Evolutionary conservation across 2,797 vertebrate genomes (phyloP).

Genomic region (Malacoraja senta): DNA sequence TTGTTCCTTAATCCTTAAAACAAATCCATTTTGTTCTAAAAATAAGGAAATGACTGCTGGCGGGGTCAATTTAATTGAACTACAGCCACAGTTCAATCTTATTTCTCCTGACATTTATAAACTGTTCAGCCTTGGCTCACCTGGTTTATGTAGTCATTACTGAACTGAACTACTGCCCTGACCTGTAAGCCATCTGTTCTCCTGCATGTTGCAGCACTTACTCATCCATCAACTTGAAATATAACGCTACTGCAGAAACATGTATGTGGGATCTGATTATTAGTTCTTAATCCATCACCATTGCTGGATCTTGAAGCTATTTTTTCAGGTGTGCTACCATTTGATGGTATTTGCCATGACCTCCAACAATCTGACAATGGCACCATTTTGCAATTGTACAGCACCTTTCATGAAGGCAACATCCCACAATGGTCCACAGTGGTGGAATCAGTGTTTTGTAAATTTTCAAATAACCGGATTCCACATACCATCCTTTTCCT

Average conservation of each 20-base stretch:
- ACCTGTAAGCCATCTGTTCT: not conserved
- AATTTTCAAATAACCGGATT: not conserved
- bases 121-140: conserved; percentile 14
- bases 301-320: not conserved
- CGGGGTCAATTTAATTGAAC: not conserved
- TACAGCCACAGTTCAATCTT: not conserved
- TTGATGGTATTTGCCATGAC: not conserved
- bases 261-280: not conserved
- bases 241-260: not conserved
- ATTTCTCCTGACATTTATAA: conserved; percentile 1
- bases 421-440: not conserved
- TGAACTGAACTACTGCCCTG: not conserved
- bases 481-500: not conserved
- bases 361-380: not conserved
- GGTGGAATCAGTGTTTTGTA: not conserved
- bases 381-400: not conserved
- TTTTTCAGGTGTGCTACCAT: not conserved
- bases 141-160: not conserved
- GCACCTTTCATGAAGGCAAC: not conserved
- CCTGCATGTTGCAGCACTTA: not conserved
- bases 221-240: conserved; percentile 9
- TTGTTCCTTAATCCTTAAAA: not conserved
- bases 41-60: not conserved
- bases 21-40: conserved; percentile 12
- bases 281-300: not conserved